Base-by-base conservation (phyloP, 1,140 invertebrate genomes). In the Zaprionus inermis region DNA sequence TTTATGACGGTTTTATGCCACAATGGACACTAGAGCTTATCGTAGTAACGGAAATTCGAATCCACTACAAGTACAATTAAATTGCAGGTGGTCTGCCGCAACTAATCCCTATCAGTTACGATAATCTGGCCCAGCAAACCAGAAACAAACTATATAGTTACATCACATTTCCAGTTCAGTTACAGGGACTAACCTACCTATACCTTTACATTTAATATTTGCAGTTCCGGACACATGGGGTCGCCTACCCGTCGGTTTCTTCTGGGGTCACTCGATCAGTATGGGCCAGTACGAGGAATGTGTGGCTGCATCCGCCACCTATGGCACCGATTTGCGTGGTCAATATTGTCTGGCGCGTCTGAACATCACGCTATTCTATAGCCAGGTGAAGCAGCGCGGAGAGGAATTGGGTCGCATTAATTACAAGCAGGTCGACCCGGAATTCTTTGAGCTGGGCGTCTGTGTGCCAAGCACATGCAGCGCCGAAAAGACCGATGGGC, bases 141-240 rank as follows among this genome's bases (percentile, higher is more conserved):
- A 18, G 16, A 46, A 11, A 28, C 5, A 28, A 28, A 28, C 10
- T 49, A 49, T 38, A 38, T 10, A 20, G 3, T 49, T 22, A 20
- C 34, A 18, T 12, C 55, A n/a, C 34, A 20, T 38, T 12, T 4
- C 7, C 18, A 18, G 24, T 49, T 14, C 32, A 49, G 34, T 11
- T 56, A 61, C 38, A 14, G 30, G 11, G 22, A n/a, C 9, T 32
- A 9, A 32, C 30, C 30, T 32, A 9, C 7, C n/a, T n/a, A 9
- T 9, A 11, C 22, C 5, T 38, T 18, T 11, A 12, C 22, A 54
- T 38, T n/a, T 11, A 4, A 30, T 56, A 12, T 24, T 56, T 74
- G 5, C 69, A 91, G 90, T 91, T 69, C 86, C 90, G n/a, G 91
- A 92, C 34, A 76, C 90, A 22, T 92, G 91, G 91, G 91, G 91